Base-by-base conservation (phyloP, 1,140 invertebrate species). In the Trichonephila clavipes region DNA sequence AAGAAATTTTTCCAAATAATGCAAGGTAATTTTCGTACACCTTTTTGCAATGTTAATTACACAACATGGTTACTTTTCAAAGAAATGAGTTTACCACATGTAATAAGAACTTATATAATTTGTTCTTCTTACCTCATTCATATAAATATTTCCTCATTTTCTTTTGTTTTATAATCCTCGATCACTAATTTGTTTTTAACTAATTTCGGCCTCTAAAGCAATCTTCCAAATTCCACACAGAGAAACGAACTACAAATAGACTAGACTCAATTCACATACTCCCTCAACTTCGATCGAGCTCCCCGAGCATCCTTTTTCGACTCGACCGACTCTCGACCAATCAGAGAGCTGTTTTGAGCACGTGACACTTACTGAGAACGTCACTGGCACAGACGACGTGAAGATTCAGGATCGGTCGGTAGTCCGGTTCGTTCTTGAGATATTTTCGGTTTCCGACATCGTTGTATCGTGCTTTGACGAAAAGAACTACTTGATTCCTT, bases 361-460 rank as follows among this genome's bases (percentile, higher is more conserved):
- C 92, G 92, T 93, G 92, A 93, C 92, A 93, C 24, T 34, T 21
- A 34, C 28, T 85, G 21, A 59, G 18, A 77, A 59, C 92, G 92
- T 93, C 92, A 93, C 92, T 34, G 83, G n/a, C 85, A 51, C 92
- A 93, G 92, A 93, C 24, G 85, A 88, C 69, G 92, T 88, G 92
- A 87, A 81, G 85, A 64, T 40, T 19, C 8, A 19, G n/a, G 58
- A 12, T 58, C 21, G 28, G 10, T 7, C 10, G n/a, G 90, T 10
- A 10, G 1, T 44, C 21, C 77, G 28, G 12, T 19, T 6, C 83
- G 58, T 24, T 10, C 58, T 72, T 77, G 88, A 51, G 51, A 44
- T 40, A 18, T 90, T 40, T 28, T 4, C 12, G 24, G 24, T 85
- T 12, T 81, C n/a, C 51, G 24, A 6, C 8, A 21, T 69, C 59